phyloP scores from a whole-genome alignment of 2,797 vertebrate species.

The Zenarchopterus dispar region DNA sequence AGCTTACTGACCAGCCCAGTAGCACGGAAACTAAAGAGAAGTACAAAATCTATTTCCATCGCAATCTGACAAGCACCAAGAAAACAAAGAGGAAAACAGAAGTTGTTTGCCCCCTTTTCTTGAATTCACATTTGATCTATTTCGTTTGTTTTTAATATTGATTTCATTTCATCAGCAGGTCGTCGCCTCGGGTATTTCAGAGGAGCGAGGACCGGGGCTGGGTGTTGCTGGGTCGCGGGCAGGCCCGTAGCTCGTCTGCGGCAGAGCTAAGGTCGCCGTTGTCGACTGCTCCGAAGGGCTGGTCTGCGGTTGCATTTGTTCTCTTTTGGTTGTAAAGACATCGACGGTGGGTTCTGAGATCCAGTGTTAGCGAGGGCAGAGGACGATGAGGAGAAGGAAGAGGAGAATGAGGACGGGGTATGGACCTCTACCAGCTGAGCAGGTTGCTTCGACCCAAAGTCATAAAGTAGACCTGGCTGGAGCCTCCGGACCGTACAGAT shows the following conservation, averaged over 20 bases:
- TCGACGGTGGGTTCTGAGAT: constrained; percentile 79
- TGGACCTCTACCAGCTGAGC: constrained; percentile 90
- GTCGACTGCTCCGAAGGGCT: constrained; percentile 25
- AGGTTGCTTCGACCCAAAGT: constrained; percentile 89
- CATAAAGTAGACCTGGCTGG: constrained; percentile 97
- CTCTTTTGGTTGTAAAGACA: constrained; percentile 71
- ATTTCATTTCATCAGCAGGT: constrained; percentile 54
- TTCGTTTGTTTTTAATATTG: constrained; percentile 35
- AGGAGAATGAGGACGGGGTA: constrained; percentile 67
- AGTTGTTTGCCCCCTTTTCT: constrained; percentile 34
- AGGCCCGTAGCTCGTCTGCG: constrained; percentile 5
- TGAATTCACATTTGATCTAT: constrained; percentile 56
- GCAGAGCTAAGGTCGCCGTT: constrained; percentile 19
- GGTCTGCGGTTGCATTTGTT: constrained; percentile 22
- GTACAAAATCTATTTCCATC: constrained; percentile 75
- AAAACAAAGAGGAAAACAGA: constrained; percentile 71
- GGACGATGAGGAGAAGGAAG: constrained; percentile 53
- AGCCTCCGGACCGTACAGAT: constrained; percentile 90
- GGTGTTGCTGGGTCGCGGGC: constrained; percentile 26
- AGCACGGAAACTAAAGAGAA: constrained; percentile 37
- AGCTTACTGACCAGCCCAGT: constrained; percentile 49
- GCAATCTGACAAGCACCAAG: constrained; percentile 85
- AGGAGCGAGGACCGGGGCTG: constrained; percentile 27
- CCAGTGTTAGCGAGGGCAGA: constrained; percentile 77
- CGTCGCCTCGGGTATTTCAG: constrained; percentile 70